A percentile compares a stretch with the other conserved stretches of the same genome.
phyloP scores from a whole-genome alignment of 1,140 invertebrate genomes.

The Solenopsis fugax region DNA sequence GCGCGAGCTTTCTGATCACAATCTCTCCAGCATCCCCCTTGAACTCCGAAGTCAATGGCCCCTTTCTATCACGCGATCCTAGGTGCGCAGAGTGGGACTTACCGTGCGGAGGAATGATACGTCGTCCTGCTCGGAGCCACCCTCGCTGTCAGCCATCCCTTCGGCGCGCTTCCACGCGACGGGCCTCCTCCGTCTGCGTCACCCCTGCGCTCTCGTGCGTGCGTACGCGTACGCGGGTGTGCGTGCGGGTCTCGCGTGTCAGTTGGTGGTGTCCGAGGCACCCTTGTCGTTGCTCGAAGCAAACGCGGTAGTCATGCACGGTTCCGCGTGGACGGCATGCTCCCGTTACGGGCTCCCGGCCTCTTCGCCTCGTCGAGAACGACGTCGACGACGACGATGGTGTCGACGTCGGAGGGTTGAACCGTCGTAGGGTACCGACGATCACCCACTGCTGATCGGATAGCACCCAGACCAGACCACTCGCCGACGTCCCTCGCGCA shows the following conservation, averaged over 20 bases:
- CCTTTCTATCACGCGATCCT: neutral
- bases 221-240: slow-evolving; percentile 25
- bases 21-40: neutral
- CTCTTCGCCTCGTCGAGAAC: slow-evolving; percentile 33
- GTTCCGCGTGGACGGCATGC: slow-evolving; percentile 64
- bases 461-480: slow-evolving; percentile 56
- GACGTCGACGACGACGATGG: slow-evolving; percentile 32
- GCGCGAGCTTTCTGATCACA: neutral
- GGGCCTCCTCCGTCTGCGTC: slow-evolving; percentile 17
- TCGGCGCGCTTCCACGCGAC: slow-evolving; percentile 68
- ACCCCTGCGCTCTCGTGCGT: slow-evolving; percentile 31
- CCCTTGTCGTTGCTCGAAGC: slow-evolving; percentile 36
- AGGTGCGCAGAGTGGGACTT: slow-evolving; percentile 85
- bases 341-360: slow-evolving; percentile 35
- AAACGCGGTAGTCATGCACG: slow-evolving; percentile 56
- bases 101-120: slow-evolving; percentile 99
- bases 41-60: neutral
- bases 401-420: slow-evolving; percentile 41
- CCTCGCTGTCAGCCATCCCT: slow-evolving; percentile 95
- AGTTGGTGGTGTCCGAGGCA: slow-evolving; percentile 43
- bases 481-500: slow-evolving; percentile 71
- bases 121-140: slow-evolving; percentile 98
- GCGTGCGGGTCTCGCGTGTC: slow-evolving; percentile 16
- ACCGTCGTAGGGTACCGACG: slow-evolving; percentile 68
- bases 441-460: slow-evolving; percentile 72